phyloP scores from a whole-genome alignment of 2,797 vertebrate species.

The Myotis planiceps region DNA sequence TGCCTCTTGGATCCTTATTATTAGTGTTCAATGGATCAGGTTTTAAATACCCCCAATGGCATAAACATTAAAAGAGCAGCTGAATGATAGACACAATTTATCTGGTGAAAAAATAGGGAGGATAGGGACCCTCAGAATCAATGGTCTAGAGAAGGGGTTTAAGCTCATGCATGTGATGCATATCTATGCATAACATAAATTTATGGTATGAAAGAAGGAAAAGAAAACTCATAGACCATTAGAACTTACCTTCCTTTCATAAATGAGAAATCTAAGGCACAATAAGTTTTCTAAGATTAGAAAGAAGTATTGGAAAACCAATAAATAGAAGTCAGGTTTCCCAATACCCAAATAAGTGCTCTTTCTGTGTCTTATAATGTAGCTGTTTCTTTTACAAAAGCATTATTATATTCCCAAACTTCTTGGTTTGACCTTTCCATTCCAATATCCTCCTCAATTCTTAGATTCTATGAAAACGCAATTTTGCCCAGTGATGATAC shows the following conservation, averaged over 20 bases:
- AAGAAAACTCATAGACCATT: neutral
- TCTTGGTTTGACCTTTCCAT: neutral
- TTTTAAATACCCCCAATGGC: neutral
- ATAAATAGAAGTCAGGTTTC: neutral
- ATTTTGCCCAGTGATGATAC: neutral
- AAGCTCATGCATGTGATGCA: neutral
- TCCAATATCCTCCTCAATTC: neutral
- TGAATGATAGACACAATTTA: neutral
- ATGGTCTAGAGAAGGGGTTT: neutral
- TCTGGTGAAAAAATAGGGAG: neutral
- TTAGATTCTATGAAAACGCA: neutral
- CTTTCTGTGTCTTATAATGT: neutral
- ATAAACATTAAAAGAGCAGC: neutral
- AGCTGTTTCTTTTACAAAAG: neutral
- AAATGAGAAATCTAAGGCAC: neutral
- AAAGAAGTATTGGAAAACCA: neutral
- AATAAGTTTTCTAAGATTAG: neutral
- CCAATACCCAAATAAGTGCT: neutral
- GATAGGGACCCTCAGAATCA: neutral
- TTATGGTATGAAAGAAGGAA: neutral
- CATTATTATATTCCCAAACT: neutral
- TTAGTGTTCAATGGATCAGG: neutral
- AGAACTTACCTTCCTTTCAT: neutral
- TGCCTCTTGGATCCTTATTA: neutral
- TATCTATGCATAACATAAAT: neutral